phyloP scores from a whole-genome alignment of 2,113 vertebrate genomes.

The Lagenorhynchus albirostris region DNA sequence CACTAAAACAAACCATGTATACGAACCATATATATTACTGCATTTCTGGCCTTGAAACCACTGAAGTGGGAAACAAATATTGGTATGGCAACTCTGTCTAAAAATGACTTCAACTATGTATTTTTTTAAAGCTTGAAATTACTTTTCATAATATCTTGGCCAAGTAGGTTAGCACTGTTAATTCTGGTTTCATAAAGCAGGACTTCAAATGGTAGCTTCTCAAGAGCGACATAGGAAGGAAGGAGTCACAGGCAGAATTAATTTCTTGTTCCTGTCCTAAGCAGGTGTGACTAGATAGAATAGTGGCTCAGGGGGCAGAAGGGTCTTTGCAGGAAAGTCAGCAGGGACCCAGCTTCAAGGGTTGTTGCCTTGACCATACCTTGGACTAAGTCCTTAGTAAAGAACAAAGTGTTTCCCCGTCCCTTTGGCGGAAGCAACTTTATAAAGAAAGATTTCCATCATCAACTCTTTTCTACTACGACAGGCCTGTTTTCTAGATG shows the following conservation, averaged over 20 bases:
- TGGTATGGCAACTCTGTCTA: not conserved
- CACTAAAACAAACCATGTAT: constrained; percentile 21
- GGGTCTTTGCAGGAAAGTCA: not conserved
- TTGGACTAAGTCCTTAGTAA: not conserved
- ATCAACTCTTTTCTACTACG: not conserved
- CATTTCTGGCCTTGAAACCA: constrained; percentile 12
- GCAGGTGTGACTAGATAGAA: not conserved
- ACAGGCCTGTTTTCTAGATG: not conserved
- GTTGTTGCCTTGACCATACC: not conserved
- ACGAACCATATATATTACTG: not conserved
- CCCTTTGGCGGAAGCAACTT: not conserved
- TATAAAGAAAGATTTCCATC: not conserved
- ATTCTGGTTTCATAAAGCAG: not conserved
- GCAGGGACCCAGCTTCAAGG: not conserved
- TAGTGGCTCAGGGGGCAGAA: not conserved
- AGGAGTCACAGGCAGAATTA: not conserved
- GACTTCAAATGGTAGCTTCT: constrained; percentile 22
- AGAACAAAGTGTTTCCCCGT: constrained; percentile 5
- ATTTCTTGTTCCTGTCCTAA: not conserved
- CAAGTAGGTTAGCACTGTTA: constrained; percentile 16
- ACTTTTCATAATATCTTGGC: constrained; percentile 31
- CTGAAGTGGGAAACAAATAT: constrained; percentile 7
- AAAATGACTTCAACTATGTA: constrained; percentile 30
- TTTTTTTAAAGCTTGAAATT: constrained; percentile 45
- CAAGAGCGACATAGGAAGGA: not conserved